Conservation (phyloP, 1,140 invertebrate species). For the Tachypleus tridentatus region DNA sequence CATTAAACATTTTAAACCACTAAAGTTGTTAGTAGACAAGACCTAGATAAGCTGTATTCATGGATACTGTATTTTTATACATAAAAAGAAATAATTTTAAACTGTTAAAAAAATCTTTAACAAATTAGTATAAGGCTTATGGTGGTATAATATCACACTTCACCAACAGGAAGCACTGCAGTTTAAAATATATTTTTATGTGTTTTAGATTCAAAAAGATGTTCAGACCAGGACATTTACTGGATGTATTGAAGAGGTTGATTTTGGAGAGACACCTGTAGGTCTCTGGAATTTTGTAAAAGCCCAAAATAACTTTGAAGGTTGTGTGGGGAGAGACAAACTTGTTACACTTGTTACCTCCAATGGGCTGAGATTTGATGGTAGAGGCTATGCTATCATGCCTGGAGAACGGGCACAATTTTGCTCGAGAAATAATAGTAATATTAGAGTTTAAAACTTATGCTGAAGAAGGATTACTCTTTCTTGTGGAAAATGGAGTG, state of each 20-base stretch:
- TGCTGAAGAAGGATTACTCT: conserved; percentile 71
- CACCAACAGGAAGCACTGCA: no score
- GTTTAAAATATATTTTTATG: conserved; percentile 7
- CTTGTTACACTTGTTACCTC: conserved; percentile 46
- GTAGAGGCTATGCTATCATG: conserved; percentile 64
- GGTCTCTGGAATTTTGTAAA: conserved; percentile 87
- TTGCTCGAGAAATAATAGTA: conserved; percentile 45
- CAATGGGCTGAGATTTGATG: conserved; percentile 71
- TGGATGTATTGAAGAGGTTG: conserved; percentile 79
- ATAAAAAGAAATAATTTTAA: no score
- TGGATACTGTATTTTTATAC: no score
- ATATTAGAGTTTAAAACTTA: conserved; percentile 73
- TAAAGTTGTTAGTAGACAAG: no score
- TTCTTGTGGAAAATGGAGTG: conserved; percentile 55
- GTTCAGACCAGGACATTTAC: conserved; percentile 62
- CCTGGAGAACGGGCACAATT: conserved; percentile 42
- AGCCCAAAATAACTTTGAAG: conserved; percentile 57
- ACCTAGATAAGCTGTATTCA: no score
- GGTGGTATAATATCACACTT: no score
- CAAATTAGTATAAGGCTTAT: no score
- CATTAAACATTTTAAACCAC: no score
- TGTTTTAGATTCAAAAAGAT: conserved; percentile 42
- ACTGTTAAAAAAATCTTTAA: no score
- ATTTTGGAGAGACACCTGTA: conserved; percentile 72
- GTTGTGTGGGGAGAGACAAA: conserved; percentile 55